Evolutionary conservation across 2,113 vertebrate genomes (phyloP).

Genomic region (Donacobius atricapilla): DNA sequence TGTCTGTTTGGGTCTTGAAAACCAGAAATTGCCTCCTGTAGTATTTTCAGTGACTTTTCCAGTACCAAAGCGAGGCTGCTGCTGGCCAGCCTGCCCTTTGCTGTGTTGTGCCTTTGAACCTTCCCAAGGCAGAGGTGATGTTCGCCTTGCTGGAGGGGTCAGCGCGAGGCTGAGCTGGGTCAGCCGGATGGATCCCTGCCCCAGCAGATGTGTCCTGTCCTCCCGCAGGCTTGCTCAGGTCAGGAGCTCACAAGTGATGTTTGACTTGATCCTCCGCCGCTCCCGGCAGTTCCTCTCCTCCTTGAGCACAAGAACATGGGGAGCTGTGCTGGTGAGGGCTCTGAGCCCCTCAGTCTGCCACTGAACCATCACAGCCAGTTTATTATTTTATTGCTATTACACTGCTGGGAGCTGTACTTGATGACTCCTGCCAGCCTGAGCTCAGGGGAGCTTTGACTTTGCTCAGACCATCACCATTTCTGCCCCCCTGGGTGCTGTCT

Average conservation of each 20-base stretch:
- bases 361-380: not conserved
- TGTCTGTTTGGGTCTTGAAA: not conserved
- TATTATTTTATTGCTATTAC: not conserved
- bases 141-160: not conserved
- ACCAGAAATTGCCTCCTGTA: not conserved
- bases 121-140: not conserved
- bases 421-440: not conserved
- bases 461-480: not conserved
- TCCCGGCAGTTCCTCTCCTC: not conserved
- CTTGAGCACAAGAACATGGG: not conserved
- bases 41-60: not conserved
- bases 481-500: not conserved
- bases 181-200: not conserved
- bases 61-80: not conserved
- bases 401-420: not conserved
- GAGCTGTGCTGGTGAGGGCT: not conserved
- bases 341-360: not conserved
- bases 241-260: not conserved
- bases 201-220: not conserved
- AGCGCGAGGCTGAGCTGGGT: fast-evolving
- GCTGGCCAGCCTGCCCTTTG: not conserved
- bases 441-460: not conserved
- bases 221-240: not conserved
- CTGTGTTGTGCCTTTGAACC: not conserved
- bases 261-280: not conserved